These are phyloP conservation scores for Pedicia rivosa DNA, from an alignment of 2,888 invertebrate genomes.

Conservation along the genomic window DNA sequence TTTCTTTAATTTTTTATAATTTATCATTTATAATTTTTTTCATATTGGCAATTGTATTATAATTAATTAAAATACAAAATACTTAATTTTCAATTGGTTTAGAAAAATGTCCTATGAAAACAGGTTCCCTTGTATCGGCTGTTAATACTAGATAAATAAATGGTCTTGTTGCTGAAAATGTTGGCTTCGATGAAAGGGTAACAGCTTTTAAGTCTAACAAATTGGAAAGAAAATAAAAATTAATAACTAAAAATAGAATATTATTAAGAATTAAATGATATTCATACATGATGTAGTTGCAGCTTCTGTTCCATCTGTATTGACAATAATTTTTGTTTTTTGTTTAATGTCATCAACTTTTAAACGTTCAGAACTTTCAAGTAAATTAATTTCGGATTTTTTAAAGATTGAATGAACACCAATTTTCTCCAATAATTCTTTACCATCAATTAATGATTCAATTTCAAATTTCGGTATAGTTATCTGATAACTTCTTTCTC, in stretches of 20 bases:
- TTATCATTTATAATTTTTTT: too few relatives aligned
- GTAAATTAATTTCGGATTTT: not conserved
- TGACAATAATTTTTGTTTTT: constrained; percentile 3
- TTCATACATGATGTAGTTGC: not conserved
- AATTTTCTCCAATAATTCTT: not conserved
- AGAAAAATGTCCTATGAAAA: too few relatives aligned
- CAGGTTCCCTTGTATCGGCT: too few relatives aligned
- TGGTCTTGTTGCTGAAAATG: too few relatives aligned
- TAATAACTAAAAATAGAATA: not conserved
- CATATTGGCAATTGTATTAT: too few relatives aligned
- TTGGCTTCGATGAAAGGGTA: too few relatives aligned
- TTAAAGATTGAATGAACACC: not conserved
- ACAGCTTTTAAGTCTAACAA: too few relatives aligned
- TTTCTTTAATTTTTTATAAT: too few relatives aligned
- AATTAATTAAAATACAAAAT: too few relatives aligned
- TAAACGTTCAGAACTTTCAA: not conserved
- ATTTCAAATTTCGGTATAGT: constrained; percentile 1
- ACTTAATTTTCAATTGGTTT: too few relatives aligned
- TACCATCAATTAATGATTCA: not conserved
- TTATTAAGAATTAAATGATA: not conserved
- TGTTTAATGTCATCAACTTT: not conserved
- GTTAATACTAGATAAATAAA: too few relatives aligned
- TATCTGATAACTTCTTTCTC: not conserved
- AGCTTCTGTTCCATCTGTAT: constrained; percentile 2
- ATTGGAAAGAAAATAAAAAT: not conserved